A percentile compares a stretch with the other conserved stretches of the same genome.
Evolutionary conservation across 2,797 vertebrate species (phyloP).

Genomic region (Botia kubotai): DNA sequence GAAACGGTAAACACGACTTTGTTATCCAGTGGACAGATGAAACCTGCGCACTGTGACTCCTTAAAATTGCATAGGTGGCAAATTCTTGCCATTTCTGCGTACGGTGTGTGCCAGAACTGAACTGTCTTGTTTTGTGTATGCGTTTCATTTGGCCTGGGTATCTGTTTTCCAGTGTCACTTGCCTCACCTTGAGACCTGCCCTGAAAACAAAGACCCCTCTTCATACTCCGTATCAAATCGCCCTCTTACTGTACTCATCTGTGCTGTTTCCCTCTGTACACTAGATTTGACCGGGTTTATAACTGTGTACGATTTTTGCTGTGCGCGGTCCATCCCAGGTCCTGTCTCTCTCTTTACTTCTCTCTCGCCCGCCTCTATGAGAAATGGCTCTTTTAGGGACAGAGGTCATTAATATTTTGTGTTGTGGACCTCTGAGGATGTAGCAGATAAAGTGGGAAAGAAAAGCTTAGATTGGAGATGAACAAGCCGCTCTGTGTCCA

Average conservation of each 20-base stretch:
- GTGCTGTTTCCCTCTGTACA: background rate
- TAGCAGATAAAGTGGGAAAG: constrained; percentile 56
- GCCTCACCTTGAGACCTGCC: constrained; percentile 67
- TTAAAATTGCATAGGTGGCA: background rate
- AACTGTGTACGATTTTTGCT: background rate
- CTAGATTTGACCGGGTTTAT: constrained; percentile 14
- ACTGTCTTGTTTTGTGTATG: too few species aligned
- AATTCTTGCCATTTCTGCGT: too few species aligned
- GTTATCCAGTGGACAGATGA: background rate
- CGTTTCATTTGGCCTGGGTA: background rate
- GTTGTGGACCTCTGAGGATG: constrained; percentile 47
- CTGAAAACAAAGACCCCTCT: background rate
- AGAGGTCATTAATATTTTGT: constrained; percentile 68
- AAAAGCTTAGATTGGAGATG: constrained; percentile 76
- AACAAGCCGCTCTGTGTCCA: constrained; percentile 74
- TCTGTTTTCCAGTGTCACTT: constrained; percentile 52
- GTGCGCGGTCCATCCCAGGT: background rate
- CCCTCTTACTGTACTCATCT: constrained; percentile 2
- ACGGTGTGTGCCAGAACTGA: constrained; percentile 5
- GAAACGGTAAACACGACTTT: background rate
- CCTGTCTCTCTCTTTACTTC: background rate
- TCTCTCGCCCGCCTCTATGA: constrained; percentile 55
- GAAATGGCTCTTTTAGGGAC: constrained; percentile 73
- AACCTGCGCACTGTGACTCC: background rate
- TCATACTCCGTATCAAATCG: background rate